phyloP scores from a whole-genome alignment of 2,888 invertebrate genomes.

The Apamea epomidion region DNA sequence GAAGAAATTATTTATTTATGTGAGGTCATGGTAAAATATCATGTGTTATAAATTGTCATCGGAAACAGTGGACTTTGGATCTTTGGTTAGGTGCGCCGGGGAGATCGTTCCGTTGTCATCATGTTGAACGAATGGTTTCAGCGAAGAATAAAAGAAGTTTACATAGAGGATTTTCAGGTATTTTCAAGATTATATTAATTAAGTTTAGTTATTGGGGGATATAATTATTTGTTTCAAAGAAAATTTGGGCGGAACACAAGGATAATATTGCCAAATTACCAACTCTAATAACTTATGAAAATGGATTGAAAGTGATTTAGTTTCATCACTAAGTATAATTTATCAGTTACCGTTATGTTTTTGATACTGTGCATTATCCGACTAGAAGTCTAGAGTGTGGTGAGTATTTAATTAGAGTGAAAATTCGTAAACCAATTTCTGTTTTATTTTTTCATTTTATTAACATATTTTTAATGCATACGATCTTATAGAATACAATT shows the following conservation, averaged over 20 bases:
- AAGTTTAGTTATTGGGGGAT: not conserved
- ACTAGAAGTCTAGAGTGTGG: not conserved
- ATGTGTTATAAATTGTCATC: constrained; percentile 85
- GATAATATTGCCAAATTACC: not conserved
- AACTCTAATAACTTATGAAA: not conserved
- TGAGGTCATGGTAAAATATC: constrained; percentile 86
- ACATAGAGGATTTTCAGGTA: constrained; percentile 85
- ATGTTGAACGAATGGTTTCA: constrained; percentile 90
- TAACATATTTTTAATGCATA: not conserved
- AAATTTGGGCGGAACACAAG: not conserved
- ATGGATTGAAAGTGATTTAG: not conserved
- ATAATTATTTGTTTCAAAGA: not conserved
- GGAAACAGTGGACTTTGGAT: constrained; percentile 74
- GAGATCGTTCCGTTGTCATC: constrained; percentile 80
- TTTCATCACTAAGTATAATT: not conserved
- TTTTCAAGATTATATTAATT: constrained; percentile 15
- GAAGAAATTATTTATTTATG: constrained; percentile 88
- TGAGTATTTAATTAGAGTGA: not conserved
- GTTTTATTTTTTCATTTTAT: not conserved
- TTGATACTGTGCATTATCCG: not conserved
- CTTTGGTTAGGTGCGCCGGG: constrained; percentile 79
- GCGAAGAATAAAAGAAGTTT: constrained; percentile 81
- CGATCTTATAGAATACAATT: not conserved
- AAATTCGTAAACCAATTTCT: not conserved
- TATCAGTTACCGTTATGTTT: not conserved